Evolutionary conservation across 2,113 vertebrate species (phyloP), one percentile per base, ranked within the genome.

Genomic region (Python bivittatus): DNA sequence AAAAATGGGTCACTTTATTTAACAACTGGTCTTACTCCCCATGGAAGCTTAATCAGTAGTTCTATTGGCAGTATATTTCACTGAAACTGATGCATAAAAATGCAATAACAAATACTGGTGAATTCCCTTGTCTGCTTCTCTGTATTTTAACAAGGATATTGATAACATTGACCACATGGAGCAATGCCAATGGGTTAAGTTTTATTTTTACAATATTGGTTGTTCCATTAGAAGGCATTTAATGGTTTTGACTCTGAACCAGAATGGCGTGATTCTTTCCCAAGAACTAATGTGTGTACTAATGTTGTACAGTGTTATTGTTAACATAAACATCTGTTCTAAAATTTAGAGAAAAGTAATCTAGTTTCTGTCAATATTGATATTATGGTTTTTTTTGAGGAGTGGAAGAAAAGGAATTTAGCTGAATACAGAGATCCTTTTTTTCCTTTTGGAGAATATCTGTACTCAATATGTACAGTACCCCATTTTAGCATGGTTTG

Each of bases 311-410:
- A 91, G n/a, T 88, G n/a, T 20, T 54, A 88, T n/a, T 88, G 33
- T 84, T 42, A 86, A 29, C 61, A 85, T n/a, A 42, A 84, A 90
- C 89, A 84, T 83, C 48, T 93, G 38, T 0, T 4, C 20, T 91
- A 90, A 93, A 95, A 88, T 88, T 8, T 11, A 44, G 86, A 89
- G 58, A 20, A 88, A 20, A 52, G 44, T 56, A 85, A 0, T 86
- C 52, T 20, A 44, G 44, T 27, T 85, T 85, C 22, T 48, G 25
- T 52, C 52, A 64, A 58, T 91, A 48, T 25, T 68, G 58, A 27
- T 5, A 58, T 6, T 10, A 48, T 13, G 7, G 44, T 3, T 0
- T 42, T 56, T 29, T 88, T 86, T 2, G 5, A 44, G 54, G 54
- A n/a, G 60, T 0, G 1, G n/a, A 4, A 68, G n/a, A n/a, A 88